Evolutionary conservation across 2,888 invertebrate species (phyloP).

Genomic region (Caenorhabditis zanzibari): DNA sequence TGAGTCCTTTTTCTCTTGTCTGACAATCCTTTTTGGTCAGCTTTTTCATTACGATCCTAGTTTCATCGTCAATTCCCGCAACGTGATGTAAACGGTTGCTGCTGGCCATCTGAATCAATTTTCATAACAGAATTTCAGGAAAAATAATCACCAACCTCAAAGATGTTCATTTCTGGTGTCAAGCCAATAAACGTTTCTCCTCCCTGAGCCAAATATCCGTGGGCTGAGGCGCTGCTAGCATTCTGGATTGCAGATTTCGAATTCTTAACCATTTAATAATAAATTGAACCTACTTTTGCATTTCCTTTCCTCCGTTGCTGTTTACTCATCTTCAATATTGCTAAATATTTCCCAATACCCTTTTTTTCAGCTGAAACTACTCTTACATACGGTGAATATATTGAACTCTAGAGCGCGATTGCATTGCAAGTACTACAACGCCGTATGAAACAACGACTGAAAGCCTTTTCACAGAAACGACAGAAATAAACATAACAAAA

Average conservation of each 20-base stretch:
- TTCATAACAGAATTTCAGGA: too few species aligned
- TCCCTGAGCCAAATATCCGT: slow-evolving; percentile 54
- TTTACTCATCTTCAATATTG: slow-evolving; percentile 66
- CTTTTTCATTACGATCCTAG: slow-evolving; percentile 75
- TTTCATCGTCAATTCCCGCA: slow-evolving; percentile 72
- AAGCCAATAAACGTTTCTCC: slow-evolving; percentile 54
- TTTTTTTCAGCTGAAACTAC: background rate
- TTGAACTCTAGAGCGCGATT: slow-evolving; percentile 52
- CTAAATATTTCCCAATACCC: slow-evolving; percentile 26
- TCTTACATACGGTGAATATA: slow-evolving; percentile 9
- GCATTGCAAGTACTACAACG: background rate
- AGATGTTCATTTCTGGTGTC: slow-evolving; percentile 66
- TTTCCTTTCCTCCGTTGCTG: slow-evolving; percentile 69
- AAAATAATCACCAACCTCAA: slow-evolving; percentile 46
- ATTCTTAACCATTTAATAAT: background rate
- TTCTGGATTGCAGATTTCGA: slow-evolving; percentile 46
- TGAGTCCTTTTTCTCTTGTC: slow-evolving; percentile 77
- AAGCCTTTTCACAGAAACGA: background rate
- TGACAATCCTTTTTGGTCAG: slow-evolving; percentile 77
- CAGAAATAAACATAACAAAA: slow-evolving; percentile 4
- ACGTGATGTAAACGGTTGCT: slow-evolving; percentile 31
- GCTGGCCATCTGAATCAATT: slow-evolving; percentile 32
- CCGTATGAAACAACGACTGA: background rate
- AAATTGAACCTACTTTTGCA: slow-evolving; percentile 60
- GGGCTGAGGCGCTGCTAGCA: slow-evolving; percentile 72